Conservation (phyloP, 1,140 invertebrate species). For the Stegodyphus dumicola region DNA sequence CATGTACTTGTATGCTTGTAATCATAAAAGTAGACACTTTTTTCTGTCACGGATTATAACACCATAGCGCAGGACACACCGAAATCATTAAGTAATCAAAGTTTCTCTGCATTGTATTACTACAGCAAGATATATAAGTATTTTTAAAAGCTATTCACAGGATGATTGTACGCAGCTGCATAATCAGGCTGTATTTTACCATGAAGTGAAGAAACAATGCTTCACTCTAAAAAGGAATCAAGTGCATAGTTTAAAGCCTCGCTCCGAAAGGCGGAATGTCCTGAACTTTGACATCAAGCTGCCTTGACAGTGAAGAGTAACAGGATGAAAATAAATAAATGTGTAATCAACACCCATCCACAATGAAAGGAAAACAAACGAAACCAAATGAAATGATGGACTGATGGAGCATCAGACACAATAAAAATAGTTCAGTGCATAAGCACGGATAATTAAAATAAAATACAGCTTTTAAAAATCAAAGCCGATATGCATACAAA, state of each 20-base stretch:
- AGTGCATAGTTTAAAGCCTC: neutral
- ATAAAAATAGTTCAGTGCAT: too few species aligned
- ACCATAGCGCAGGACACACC: neutral
- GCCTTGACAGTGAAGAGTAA: neutral
- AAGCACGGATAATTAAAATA: too few species aligned
- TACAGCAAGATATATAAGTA: neutral
- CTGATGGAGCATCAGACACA: too few species aligned
- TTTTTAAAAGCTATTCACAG: conserved; percentile 31
- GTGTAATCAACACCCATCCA: too few species aligned
- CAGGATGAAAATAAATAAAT: too few species aligned
- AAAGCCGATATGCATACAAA: too few species aligned
- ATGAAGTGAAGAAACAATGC: neutral
- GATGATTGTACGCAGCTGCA: conserved; percentile 54
- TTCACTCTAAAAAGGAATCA: neutral
- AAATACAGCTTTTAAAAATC: too few species aligned
- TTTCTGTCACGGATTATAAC: neutral
- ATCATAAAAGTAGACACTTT: neutral
- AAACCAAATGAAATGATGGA: too few species aligned
- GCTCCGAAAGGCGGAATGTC: neutral
- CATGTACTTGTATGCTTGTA: neutral
- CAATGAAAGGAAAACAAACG: too few species aligned
- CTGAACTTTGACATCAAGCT: neutral
- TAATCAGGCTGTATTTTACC: conserved; percentile 22
- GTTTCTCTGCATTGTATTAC: neutral
- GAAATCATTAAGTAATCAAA: neutral